A percentile compares a stretch with the other conserved stretches of the same genome.
phyloP scores from a whole-genome alignment of 2,113 vertebrate genomes.

The Periophthalmodon schlosseri region DNA sequence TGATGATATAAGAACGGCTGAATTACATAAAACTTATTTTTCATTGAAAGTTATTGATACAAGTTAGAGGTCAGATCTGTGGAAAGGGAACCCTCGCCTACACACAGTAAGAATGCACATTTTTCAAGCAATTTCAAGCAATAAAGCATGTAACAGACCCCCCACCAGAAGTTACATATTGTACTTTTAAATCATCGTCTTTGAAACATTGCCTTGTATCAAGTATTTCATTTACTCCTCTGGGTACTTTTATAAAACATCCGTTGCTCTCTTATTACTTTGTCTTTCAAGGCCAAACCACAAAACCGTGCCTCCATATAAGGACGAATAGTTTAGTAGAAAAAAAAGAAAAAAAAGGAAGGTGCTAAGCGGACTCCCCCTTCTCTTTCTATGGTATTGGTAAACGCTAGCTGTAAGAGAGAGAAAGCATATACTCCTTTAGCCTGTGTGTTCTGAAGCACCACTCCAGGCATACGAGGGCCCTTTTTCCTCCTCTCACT shows the following conservation, averaged over 20 bases:
- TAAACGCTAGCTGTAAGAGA: conserved; percentile 67
- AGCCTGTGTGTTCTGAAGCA: conserved; percentile 73
- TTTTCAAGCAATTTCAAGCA: background rate
- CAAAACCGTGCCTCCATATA: conserved; percentile 20
- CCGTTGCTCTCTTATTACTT: conserved; percentile 37
- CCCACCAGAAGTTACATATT: background rate
- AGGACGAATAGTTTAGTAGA: conserved; percentile 14
- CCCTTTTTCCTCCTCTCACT: conserved; percentile 25
- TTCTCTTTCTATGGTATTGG: conserved; percentile 48
- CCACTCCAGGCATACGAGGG: conserved; percentile 68
- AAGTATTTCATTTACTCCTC: background rate
- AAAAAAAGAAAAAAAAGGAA: conserved; percentile 23
- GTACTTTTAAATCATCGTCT: background rate
- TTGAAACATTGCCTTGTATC: background rate
- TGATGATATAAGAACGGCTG: no score
- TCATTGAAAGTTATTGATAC: no score
- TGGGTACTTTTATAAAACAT: conserved; percentile 15
- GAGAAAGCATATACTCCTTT: conserved; percentile 71
- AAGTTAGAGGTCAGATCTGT: no score
- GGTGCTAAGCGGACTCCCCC: conserved; percentile 53
- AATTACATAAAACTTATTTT: no score
- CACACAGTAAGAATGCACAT: background rate
- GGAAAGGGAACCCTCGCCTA: no score
- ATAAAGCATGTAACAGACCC: background rate
- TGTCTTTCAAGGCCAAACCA: conserved; percentile 28